phyloP scores from a whole-genome alignment of 2,797 vertebrate genomes.

The Sebastiscus tertius region DNA sequence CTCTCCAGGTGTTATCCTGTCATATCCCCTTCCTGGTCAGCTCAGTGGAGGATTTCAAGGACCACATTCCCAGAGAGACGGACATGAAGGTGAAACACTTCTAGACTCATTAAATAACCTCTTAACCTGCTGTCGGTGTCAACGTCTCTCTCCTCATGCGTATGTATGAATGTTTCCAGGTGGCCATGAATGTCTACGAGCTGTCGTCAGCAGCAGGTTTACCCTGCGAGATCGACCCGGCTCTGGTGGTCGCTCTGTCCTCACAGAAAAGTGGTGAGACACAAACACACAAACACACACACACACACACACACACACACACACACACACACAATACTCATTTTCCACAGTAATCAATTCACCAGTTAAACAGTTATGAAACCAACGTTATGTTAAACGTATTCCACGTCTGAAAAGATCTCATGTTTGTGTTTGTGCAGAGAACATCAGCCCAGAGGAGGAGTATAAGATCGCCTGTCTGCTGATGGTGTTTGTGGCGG shows the following conservation, averaged over 20 bases:
- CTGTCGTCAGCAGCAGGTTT: constrained; percentile 96
- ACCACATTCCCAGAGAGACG: constrained; percentile 99
- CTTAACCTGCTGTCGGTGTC: neutral
- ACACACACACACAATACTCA: rapidly evolving
- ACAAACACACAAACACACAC: neutral
- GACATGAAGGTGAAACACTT: constrained; percentile 94
- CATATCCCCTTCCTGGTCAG: constrained; percentile 99
- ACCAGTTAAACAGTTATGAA: no score
- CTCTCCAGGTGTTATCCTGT: constrained; percentile 92
- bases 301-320: neutral
- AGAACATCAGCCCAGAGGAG: constrained; percentile 98
- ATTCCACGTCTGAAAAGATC: neutral
- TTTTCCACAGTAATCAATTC: no score
- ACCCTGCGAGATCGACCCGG: constrained; percentile 97
- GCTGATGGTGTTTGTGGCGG: constrained; percentile 98
- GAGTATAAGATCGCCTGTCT: constrained; percentile 99
- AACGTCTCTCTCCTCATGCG: neutral
- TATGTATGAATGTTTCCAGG: constrained; percentile 74
- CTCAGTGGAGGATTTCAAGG: constrained; percentile 98
- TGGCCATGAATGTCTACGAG: constrained; percentile 99
- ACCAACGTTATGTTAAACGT: no score
- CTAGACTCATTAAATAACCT: rapidly evolving
- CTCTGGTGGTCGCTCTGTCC: constrained; percentile 95
- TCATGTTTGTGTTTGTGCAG: constrained; percentile 72
- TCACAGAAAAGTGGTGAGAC: constrained; percentile 95